Conservation (phyloP, 2,113 vertebrate species). For the Colaptes auratus region DNA sequence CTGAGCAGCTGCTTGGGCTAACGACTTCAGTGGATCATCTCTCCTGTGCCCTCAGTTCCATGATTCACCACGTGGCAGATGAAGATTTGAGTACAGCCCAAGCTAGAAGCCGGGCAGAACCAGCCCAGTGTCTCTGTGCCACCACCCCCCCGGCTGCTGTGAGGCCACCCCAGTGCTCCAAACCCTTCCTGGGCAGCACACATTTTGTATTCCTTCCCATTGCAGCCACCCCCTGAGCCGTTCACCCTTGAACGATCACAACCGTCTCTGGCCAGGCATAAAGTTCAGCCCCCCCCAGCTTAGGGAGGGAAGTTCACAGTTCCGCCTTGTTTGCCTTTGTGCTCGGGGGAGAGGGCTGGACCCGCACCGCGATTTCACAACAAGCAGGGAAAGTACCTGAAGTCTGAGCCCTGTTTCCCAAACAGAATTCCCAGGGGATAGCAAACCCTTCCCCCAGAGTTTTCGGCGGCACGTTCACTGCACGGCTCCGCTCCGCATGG, state of each 20-base stretch:
- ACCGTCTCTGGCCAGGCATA: background rate
- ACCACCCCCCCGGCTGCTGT: fast-evolving
- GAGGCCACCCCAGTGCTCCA: fast-evolving
- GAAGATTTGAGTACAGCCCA: no score
- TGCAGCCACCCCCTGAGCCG: background rate
- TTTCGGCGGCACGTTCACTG: background rate
- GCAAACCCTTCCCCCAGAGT: background rate
- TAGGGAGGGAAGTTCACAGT: background rate
- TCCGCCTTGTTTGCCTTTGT: background rate
- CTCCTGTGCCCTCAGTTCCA: background rate
- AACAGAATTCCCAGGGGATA: background rate
- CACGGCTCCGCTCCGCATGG: fast-evolving
- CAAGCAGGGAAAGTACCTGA: slow-evolving; percentile 36
- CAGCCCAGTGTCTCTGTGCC: background rate
- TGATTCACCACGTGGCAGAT: background rate
- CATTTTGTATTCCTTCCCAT: background rate
- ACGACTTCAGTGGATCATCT: fast-evolving
- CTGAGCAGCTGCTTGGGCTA: background rate
- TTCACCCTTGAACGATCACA: background rate
- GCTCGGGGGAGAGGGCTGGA: background rate
- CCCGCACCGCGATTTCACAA: background rate
- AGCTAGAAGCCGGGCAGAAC: background rate
- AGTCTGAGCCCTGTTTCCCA: background rate
- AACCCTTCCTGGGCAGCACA: background rate
- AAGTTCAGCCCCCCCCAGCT: background rate